These are phyloP conservation scores for Polyodon spathula DNA, from an alignment of 2,113 vertebrate species.

Conservation along the genomic window DNA sequence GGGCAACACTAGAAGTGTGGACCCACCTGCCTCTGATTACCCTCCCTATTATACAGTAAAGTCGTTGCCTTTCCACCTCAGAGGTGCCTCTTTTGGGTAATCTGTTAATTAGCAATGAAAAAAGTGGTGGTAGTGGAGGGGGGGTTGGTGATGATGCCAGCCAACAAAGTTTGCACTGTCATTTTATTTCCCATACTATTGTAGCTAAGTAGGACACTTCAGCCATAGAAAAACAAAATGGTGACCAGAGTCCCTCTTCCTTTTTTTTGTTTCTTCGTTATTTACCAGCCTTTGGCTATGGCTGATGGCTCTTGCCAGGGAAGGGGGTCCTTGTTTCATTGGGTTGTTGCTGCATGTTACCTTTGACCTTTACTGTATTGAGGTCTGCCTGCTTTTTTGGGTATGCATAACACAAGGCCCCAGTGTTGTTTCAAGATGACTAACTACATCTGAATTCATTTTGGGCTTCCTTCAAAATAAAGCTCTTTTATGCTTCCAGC, in stretches of 20 bases:
- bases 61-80: constrained; percentile 69
- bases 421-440: constrained; percentile 14
- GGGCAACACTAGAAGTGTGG: constrained; percentile 53
- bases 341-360: constrained; percentile 13
- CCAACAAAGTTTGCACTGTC: not conserved
- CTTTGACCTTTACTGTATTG: constrained; percentile 13
- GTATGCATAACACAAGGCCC: constrained; percentile 14
- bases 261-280: constrained; percentile 20
- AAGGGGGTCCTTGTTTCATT: constrained; percentile 12
- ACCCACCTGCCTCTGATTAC: constrained; percentile 60
- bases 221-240: constrained; percentile 13
- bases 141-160: not conserved
- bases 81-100: constrained; percentile 60
- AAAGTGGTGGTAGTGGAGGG: constrained; percentile 34
- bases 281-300: constrained; percentile 16
- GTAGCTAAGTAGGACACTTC: constrained; percentile 12
- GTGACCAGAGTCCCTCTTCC: constrained; percentile 5
- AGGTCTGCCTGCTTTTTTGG: not conserved
- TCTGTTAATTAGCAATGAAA: constrained; percentile 74
- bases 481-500: constrained; percentile 18
- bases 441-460: constrained; percentile 26
- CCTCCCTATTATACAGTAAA: constrained; percentile 57
- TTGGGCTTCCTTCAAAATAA: constrained; percentile 22
- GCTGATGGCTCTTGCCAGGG: constrained; percentile 7
- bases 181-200: constrained; percentile 1